Percentiles rank a stretch among this genome's conserved stretches.
These are phyloP conservation scores for Cyphomyrus plagiostoma DNA, from an alignment of 2,113 vertebrate species.

Conservation along the genomic window DNA sequence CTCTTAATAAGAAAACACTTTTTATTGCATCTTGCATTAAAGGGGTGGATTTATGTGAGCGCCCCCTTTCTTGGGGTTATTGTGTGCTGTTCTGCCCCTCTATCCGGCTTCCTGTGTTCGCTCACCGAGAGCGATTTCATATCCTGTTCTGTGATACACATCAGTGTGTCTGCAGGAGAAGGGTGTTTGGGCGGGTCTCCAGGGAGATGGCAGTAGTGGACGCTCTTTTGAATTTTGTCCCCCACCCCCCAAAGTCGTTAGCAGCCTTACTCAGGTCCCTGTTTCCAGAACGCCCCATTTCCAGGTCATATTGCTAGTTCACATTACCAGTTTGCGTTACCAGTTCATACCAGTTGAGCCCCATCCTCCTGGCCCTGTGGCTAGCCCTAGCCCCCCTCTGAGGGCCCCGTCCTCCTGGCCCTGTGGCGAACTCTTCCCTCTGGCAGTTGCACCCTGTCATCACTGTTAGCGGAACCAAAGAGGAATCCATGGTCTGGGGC, in stretches of 20 bases:
- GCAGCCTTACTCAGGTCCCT: not conserved
- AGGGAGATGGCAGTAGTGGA: slow-evolving; percentile 1
- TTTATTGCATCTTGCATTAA: slow-evolving; percentile 26
- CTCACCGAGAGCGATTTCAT: slow-evolving; percentile 1
- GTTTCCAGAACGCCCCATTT: not conserved
- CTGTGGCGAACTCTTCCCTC: too few species aligned
- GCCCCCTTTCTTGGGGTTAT: not conserved
- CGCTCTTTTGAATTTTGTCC: not conserved
- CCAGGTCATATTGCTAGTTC: slow-evolving; percentile 11
- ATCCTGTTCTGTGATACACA: slow-evolving; percentile 8
- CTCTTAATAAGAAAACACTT: slow-evolving; percentile 27
- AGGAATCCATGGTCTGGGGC: not conserved
- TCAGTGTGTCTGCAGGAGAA: not conserved
- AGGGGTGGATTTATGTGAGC: slow-evolving; percentile 16
- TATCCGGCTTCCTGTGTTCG: slow-evolving; percentile 3
- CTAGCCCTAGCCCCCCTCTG: not conserved
- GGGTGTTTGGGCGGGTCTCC: not conserved
- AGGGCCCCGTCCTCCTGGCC: not conserved
- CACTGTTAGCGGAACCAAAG: not conserved
- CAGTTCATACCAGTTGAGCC: not conserved
- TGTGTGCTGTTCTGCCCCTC: not conserved
- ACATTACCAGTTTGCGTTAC: slow-evolving; percentile 2
- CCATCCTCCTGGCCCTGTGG: not conserved
- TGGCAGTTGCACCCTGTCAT: not conserved
- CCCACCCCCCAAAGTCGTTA: not conserved